Evolutionary conservation across 2,113 vertebrate genomes (phyloP).

Genomic region (Edolisoma coerulescens): DNA sequence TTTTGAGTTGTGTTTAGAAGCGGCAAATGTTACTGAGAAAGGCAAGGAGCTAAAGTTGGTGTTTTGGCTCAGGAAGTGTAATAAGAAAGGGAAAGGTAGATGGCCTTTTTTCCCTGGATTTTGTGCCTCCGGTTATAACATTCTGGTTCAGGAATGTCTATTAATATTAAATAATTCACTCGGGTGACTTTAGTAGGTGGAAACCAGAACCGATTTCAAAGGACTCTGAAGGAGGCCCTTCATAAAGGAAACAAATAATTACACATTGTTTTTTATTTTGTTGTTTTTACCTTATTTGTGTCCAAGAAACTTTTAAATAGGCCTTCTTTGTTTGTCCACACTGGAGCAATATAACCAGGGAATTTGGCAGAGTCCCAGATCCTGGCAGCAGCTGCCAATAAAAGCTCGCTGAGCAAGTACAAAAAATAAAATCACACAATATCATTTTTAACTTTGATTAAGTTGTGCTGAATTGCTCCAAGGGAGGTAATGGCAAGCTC

Average conservation of each 20-base stretch:
- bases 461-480: slow-evolving; percentile 39
- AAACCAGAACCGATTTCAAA: slow-evolving; percentile 20
- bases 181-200: neutral
- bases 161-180: slow-evolving; percentile 20
- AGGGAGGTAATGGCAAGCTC: slow-evolving; percentile 21
- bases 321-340: slow-evolving; percentile 50
- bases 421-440: slow-evolving; percentile 49
- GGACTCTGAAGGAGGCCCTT: neutral
- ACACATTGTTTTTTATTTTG: slow-evolving; percentile 17
- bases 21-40: neutral
- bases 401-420: slow-evolving; percentile 25
- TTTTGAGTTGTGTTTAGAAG: neutral
- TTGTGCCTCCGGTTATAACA: neutral
- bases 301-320: slow-evolving; percentile 45
- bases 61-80: neutral
- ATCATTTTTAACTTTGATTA: slow-evolving; percentile 54
- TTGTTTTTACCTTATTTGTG: slow-evolving; percentile 14
- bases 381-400: slow-evolving; percentile 49
- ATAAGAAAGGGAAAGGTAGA: neutral
- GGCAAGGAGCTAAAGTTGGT: neutral
- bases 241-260: slow-evolving; percentile 52
- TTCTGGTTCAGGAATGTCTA: slow-evolving; percentile 1
- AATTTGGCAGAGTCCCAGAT: slow-evolving; percentile 37
- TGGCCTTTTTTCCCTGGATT: neutral
- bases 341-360: slow-evolving; percentile 13